Conservation (phyloP, 2,888 invertebrate genomes). For the Pristionchus entomophagus region DNA sequence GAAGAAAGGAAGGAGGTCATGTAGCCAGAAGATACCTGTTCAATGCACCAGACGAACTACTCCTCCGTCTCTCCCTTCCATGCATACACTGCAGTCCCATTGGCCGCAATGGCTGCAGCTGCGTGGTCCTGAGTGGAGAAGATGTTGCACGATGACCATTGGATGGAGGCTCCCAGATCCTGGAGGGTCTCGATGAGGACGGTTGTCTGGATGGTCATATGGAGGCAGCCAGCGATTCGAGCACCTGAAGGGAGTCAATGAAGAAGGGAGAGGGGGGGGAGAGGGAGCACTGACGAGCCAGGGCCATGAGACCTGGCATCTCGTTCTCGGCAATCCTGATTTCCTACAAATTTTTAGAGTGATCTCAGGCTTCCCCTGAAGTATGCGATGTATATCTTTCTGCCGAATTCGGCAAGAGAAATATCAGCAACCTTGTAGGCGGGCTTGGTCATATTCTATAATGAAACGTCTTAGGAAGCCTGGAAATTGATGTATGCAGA, state of each 20-base stretch:
- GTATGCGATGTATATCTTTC: conserved; percentile 80
- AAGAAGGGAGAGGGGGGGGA: too few relatives aligned
- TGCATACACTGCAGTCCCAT: conserved; percentile 95
- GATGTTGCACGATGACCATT: conserved; percentile 99
- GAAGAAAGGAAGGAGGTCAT: too few relatives aligned
- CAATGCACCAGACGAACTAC: conserved; percentile 98
- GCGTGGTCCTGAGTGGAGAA: conserved; percentile 93
- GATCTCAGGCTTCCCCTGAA: too few relatives aligned
- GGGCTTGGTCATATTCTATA: conserved; percentile 63
- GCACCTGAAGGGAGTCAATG: conserved; percentile 84
- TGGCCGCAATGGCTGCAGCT: conserved; percentile 96
- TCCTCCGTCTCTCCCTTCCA: conserved; percentile 99
- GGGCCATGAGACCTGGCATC: conserved; percentile 98
- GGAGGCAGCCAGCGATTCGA: conserved; percentile 95
- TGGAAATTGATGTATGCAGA: too few relatives aligned
- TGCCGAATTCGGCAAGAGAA: conserved; percentile 92
- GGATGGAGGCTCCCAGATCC: conserved; percentile 96
- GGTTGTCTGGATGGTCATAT: conserved; percentile 99
- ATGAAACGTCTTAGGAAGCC: too few relatives aligned
- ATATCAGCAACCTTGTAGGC: conserved; percentile 83
- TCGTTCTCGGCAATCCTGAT: conserved; percentile 96
- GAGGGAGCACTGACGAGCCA: conserved; percentile 82
- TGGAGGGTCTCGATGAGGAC: conserved; percentile 96
- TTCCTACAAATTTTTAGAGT: conserved; percentile 80
- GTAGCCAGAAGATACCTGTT: too few relatives aligned